These are phyloP conservation scores for zebrafish (Danio rerio) DNA, from an alignment of 2,113 vertebrate genomes.

Conservation along the genomic window GRCz12tu NC_133199.1:34280501-34281000, in stretches of 20 bases:
- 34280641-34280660: constrained; percentile 45
- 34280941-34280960: neutral
- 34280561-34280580: neutral
- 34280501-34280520: neutral
- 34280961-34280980: neutral
- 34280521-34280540: constrained; percentile 3
- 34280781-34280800: constrained; percentile 17
- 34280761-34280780: neutral
- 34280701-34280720: neutral
- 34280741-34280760: neutral
- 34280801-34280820: neutral
- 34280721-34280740: neutral
- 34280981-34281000: neutral
- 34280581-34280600: neutral
- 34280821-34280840: constrained; percentile 24
- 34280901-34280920: neutral
- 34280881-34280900: constrained; percentile 42
- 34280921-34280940: neutral
- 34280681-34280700: constrained; percentile 34
- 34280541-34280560: neutral
- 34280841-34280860: constrained; percentile 16
- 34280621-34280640: constrained; percentile 13
- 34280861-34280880: constrained; percentile 23
- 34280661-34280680: constrained; percentile 26
- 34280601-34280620: neutral